Conservation (phyloP, 2,797 vertebrate genomes). For the Pygocentrus nattereri region DNA sequence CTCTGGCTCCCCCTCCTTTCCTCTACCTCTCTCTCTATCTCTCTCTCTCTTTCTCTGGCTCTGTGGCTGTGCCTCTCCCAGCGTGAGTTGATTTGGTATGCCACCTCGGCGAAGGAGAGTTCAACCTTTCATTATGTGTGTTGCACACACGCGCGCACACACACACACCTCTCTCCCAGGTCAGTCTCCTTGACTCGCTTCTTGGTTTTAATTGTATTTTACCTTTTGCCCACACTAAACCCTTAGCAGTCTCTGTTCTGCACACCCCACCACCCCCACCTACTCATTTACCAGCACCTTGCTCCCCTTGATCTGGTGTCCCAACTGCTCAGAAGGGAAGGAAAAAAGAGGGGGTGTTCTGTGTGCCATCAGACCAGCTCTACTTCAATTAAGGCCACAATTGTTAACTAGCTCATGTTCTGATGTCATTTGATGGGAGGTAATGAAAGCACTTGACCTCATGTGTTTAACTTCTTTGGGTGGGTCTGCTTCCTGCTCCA, state of each 20-base stretch:
- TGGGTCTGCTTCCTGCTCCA: slow-evolving; percentile 59
- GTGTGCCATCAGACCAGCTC: slow-evolving; percentile 33
- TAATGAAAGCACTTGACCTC: slow-evolving; percentile 76
- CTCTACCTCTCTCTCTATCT: slow-evolving; percentile 44
- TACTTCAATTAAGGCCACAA: slow-evolving; percentile 61
- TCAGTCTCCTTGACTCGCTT: slow-evolving; percentile 83
- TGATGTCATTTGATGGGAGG: slow-evolving; percentile 66
- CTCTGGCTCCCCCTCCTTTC: slow-evolving; percentile 66
- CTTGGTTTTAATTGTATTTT: slow-evolving; percentile 79
- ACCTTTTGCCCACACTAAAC: slow-evolving; percentile 67
- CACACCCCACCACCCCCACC: not conserved
- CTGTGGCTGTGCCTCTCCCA: slow-evolving; percentile 76
- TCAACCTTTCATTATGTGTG: slow-evolving; percentile 86
- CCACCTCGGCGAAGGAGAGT: slow-evolving; percentile 86
- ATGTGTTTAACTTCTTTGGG: slow-evolving; percentile 63
- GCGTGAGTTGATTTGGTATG: slow-evolving; percentile 88
- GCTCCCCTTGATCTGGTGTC: slow-evolving; percentile 14
- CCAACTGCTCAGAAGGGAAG: slow-evolving; percentile 15
- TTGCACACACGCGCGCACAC: slow-evolving; percentile 72
- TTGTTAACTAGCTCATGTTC: slow-evolving; percentile 64
- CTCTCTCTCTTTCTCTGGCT: slow-evolving; percentile 38
- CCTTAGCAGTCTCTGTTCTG: slow-evolving; percentile 41
- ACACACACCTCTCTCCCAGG: slow-evolving; percentile 79
- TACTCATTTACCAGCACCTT: not conserved
- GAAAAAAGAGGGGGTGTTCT: slow-evolving; percentile 1